Conservation (phyloP, 2,888 invertebrate genomes). For the Andrena hattorfiana region DNA sequence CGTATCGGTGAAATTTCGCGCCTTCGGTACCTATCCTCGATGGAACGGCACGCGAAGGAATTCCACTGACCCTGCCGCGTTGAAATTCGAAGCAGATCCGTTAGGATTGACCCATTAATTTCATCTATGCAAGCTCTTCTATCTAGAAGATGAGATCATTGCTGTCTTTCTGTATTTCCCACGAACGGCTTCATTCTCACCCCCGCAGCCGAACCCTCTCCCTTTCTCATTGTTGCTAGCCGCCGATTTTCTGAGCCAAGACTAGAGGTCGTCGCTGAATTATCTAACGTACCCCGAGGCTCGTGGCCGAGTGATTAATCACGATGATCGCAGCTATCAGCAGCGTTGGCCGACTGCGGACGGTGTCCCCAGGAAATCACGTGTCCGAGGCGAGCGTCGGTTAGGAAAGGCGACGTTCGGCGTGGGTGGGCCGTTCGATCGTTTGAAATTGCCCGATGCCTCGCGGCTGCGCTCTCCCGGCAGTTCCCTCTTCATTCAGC, state of each 20-base stretch:
- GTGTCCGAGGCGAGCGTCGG: conserved; percentile 27
- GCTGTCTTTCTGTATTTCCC: too few species aligned
- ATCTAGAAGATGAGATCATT: too few species aligned
- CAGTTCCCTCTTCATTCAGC: conserved; percentile 48
- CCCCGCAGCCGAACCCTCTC: too few species aligned
- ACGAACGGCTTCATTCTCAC: too few species aligned
- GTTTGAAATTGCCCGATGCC: conserved; percentile 50
- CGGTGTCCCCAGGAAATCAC: conserved; percentile 63
- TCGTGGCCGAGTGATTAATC: conserved; percentile 43
- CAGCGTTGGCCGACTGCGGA: conserved; percentile 42
- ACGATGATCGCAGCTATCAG: conserved; percentile 55
- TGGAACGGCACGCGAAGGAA: conserved; percentile 19
- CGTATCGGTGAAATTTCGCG: conserved; percentile 25
- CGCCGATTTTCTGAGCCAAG: neutral
- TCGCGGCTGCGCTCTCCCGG: conserved; percentile 54
- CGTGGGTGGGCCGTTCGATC: conserved; percentile 66
- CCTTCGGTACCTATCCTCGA: neutral
- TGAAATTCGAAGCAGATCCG: conserved; percentile 20
- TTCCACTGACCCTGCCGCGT: conserved; percentile 5
- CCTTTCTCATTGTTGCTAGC: neutral
- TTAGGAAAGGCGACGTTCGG: conserved; percentile 4
- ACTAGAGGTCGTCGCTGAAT: conserved; percentile 10
- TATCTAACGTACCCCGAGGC: conserved; percentile 12
- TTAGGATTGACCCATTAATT: conserved; percentile 10
- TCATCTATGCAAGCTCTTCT: too few species aligned